phyloP scores from a whole-genome alignment of 2,113 vertebrate genomes.

The Nasalis larvatus region DNA sequence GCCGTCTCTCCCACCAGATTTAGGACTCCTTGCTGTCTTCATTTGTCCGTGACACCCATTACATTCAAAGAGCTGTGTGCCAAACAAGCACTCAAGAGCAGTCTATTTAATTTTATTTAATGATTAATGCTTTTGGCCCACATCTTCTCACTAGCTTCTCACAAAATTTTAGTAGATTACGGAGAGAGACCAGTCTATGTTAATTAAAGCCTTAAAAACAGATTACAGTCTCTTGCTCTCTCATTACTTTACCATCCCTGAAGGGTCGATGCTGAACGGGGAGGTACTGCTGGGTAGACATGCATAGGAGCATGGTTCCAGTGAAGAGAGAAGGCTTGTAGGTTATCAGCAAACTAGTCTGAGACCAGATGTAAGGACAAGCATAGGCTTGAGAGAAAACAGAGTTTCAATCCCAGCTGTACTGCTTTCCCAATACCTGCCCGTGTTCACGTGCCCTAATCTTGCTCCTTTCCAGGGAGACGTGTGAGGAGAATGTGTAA shows the following conservation, averaged over 20 bases:
- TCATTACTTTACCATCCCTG: not conserved
- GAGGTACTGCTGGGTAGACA: not conserved
- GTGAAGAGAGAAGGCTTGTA: not conserved
- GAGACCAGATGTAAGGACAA: not conserved
- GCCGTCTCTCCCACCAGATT: not conserved
- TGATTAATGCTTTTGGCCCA: not conserved
- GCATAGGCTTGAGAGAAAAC: not conserved
- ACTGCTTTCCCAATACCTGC: not conserved
- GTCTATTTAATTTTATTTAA: not conserved
- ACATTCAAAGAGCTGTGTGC: not conserved
- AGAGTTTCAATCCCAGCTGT: not conserved
- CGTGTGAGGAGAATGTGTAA: not conserved
- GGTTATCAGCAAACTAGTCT: not conserved
- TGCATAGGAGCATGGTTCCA: accelerated
- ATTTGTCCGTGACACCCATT: not conserved
- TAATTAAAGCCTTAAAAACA: not conserved
- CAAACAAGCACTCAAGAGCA: not conserved
- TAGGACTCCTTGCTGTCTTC: not conserved
- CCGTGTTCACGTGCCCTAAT: not conserved
- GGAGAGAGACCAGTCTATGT: not conserved
- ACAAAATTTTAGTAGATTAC: not conserved
- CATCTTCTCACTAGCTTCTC: not conserved
- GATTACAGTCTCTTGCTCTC: not conserved
- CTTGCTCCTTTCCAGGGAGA: not conserved
- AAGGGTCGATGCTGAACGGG: not conserved